Conservation (phyloP, 2,888 invertebrate genomes). For the Metalampra italica region DNA sequence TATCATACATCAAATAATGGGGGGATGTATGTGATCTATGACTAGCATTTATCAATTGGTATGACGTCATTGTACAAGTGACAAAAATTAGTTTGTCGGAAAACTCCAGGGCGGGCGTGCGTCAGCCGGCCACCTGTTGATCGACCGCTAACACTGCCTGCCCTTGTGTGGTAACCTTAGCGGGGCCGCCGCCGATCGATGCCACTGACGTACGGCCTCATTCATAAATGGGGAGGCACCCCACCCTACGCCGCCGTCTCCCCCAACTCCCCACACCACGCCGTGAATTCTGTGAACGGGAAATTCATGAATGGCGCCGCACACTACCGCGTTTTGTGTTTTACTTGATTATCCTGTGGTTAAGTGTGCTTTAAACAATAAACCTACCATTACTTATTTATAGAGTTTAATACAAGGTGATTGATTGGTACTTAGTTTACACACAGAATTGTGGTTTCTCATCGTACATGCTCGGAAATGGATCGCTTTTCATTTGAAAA, state of each 20-base stretch:
- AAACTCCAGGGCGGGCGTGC: conserved; percentile 40
- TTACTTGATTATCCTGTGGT: not conserved
- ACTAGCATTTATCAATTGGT: conserved; percentile 17
- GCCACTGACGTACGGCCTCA: conserved; percentile 72
- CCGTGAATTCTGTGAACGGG: conserved; percentile 31
- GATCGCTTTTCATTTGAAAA: too few species aligned
- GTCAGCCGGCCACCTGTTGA: conserved; percentile 69
- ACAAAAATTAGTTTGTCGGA: conserved; percentile 42
- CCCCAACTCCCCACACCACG: conserved; percentile 36
- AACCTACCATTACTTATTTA: not conserved
- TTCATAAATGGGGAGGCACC: conserved; percentile 64
- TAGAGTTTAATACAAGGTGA: too few species aligned
- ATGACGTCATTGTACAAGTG: conserved; percentile 49
- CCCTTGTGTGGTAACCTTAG: conserved; percentile 67
- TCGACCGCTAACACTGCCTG: conserved; percentile 47
- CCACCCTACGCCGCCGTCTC: conserved; percentile 25
- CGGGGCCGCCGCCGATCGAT: conserved; percentile 57
- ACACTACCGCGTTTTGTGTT: conserved; percentile 25
- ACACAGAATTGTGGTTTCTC: too few species aligned
- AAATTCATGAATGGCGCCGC: conserved; percentile 65
- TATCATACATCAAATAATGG: not conserved
- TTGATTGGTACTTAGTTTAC: too few species aligned
- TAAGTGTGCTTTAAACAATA: not conserved
- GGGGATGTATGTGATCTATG: not conserved
- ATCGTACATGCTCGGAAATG: too few species aligned